phyloP scores from a whole-genome alignment of 2,113 vertebrate species.

The Periophthalmodon schlosseri region DNA sequence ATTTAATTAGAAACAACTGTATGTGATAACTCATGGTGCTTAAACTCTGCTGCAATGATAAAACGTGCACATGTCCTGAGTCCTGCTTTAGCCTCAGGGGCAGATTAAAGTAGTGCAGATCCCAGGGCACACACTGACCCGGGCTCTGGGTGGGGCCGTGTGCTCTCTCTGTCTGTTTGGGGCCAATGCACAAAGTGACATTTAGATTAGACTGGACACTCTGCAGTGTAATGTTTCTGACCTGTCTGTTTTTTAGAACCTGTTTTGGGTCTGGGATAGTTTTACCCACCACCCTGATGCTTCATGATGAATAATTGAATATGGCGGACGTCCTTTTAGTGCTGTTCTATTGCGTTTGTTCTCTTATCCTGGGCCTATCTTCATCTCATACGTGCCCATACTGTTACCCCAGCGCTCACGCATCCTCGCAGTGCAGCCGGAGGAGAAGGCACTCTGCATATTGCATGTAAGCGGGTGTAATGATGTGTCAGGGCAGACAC shows the following conservation, averaged over 20 bases:
- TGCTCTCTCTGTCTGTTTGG: neutral
- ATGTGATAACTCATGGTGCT: neutral
- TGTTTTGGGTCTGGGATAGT: conserved; percentile 6
- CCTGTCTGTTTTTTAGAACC: conserved; percentile 7
- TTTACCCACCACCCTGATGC: conserved; percentile 26
- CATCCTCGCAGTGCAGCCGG: conserved; percentile 8
- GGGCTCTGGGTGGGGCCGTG: conserved; percentile 34
- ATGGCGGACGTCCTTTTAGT: neutral
- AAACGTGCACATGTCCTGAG: neutral
- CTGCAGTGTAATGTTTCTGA: neutral
- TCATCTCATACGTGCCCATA: neutral
- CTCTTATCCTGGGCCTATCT: conserved; percentile 7
- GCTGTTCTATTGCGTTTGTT: neutral
- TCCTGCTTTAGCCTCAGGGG: conserved; percentile 19
- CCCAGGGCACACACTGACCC: conserved; percentile 8
- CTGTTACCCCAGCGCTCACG: conserved; percentile 5
- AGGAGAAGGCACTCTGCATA: conserved; percentile 40
- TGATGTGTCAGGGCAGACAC: conserved; percentile 57
- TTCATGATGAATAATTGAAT: conserved; percentile 56
- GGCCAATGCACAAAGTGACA: conserved; percentile 7
- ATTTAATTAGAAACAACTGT: neutral
- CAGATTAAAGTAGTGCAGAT: conserved; percentile 46
- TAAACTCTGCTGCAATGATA: neutral
- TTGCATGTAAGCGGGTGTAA: conserved; percentile 30
- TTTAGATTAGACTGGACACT: neutral